These are phyloP conservation scores for Xenops minutus DNA, from an alignment of 2,797 vertebrate species.

Conservation along the genomic window DNA sequence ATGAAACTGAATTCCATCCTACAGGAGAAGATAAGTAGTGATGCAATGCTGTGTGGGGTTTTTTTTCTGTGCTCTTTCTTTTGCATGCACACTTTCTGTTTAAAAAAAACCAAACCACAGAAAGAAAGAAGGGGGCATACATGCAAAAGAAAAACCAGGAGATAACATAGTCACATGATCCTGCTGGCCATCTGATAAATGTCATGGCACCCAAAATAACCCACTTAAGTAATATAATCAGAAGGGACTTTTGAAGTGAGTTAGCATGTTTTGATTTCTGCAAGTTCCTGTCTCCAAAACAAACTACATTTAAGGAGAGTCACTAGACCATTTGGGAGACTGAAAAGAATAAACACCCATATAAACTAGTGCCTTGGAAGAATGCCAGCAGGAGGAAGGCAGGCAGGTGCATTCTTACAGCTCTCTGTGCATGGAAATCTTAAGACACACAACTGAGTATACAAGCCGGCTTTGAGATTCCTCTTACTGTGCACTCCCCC, in stretches of 20 bases:
- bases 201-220: neutral
- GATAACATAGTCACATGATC: neutral
- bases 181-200: neutral
- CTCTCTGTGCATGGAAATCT: neutral
- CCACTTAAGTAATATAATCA: neutral
- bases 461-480: neutral
- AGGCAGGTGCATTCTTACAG: neutral
- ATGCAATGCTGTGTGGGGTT: neutral
- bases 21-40: neutral
- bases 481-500: neutral
- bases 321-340: neutral
- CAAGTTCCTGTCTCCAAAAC: neutral
- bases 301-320: neutral
- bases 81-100: neutral
- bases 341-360: neutral
- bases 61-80: neutral
- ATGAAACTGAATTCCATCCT: neutral
- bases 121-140: neutral
- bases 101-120: neutral
- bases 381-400: neutral
- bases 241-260: neutral
- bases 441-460: neutral
- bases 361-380: neutral
- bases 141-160: neutral
- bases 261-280: neutral